Evolutionary conservation across 2,888 invertebrate genomes (phyloP), one percentile per base, ranked within the genome.

Genomic region (Euclidia mi): DNA sequence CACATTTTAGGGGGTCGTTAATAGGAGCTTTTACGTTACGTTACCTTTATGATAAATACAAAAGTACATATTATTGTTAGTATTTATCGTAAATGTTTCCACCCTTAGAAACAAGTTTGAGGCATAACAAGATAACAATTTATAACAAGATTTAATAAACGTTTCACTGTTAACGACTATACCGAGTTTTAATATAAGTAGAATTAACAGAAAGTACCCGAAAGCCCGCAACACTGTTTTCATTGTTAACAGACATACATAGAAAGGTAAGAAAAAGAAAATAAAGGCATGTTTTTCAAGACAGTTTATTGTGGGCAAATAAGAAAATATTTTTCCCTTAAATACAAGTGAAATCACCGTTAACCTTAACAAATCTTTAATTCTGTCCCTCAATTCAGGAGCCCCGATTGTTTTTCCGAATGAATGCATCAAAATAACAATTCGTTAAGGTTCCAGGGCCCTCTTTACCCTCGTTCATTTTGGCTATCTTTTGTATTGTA

Each of bases 391-490:
- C 86, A 81, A 87, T 88, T 88, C 85, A 79, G 82, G 80, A 82
- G 68, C 77, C 83, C 82, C 88, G 86, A 92, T 92, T 92, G 91
- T 92, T 92, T 92, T 94, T 92, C 92, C 92, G 83, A 90, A 84
- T 88, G 92, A 90, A 85, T 87, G 90, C 87, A 84, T 89, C 91
- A 88, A 92, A 93, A 92, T 93, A 94, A 92, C 92, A 91, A 92
- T 91, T 92, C 90, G 88, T 87, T 87, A 85, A 79, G 82, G 78
- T 74, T 70, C 69, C 81, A 84, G 79, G 78, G 78, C 84, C 86
- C 82, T 78, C 78, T 76, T 75, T 73, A 71, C 82, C 85, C 82
- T 79, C 71, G 62, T 75, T 69, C 66, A 65, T 70, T 76, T 70
- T 66, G 38, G 18, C 55, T 57, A 72, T 69, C 73, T 76, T 47